Evolutionary conservation across 2,888 invertebrate species (phyloP), one percentile per base, ranked within the genome.

Genomic region (Rotaria magnacalcarata): DNA sequence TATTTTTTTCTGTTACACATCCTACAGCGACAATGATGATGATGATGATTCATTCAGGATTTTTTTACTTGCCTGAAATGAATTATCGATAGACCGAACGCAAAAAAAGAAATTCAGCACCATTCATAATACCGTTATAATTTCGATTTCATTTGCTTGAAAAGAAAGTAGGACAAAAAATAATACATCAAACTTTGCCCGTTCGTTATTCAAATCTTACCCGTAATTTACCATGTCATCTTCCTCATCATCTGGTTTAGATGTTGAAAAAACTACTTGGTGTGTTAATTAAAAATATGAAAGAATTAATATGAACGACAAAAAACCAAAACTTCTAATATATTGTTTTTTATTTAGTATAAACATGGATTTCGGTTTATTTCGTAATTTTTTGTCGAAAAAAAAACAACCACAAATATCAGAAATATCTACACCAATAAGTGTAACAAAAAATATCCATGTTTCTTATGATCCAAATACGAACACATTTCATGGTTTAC

Each of bases 391-490:
- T 43, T 80, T 80, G 0, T 10, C 80, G 6, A 80, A 80, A 24
- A 80, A 80, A 80, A 11, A 24, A 4, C 80, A 80, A 47, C 43
- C 24, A n/a, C 80, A 47, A 47, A 80, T 80, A 80, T 47, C 43
- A 2, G 80, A 80, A 80, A 80, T 80, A 24, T 80, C 80, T 0
- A 80, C 80, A n/a, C 80, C 80, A 47, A 43, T 47, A 2, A 47
- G 47, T 47, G 80, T 80, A 11, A 80, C 43, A n/a, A 80, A 80
- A n/a, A 80, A 80, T 47, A 24, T 47, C 47, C 80, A 80, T 80
- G 80, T 80, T 43, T 47, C 80, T 4, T 80, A 80, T 47, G 80
- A 80, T n/a, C 10, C 21, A 47, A 24, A 11, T 3, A 80, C 80
- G 19, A n/a, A 47, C 5, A 80, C 80, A 80, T 80, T 80, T 80